These are phyloP conservation scores for Microtus richardsoni DNA, from an alignment of 2,113 vertebrate genomes.

Conservation along the genomic window DNA sequence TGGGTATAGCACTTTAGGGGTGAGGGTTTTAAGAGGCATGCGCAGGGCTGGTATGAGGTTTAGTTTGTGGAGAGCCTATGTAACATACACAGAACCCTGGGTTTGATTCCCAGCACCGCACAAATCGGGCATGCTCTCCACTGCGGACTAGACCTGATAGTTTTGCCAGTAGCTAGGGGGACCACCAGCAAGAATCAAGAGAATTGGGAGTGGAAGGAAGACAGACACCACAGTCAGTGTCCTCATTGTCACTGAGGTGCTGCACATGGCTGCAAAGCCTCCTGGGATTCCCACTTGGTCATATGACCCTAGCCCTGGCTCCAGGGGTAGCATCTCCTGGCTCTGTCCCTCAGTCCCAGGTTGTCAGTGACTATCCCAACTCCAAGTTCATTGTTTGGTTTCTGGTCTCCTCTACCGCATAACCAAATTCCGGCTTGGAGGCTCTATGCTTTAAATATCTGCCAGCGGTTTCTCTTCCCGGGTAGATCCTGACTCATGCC, in stretches of 20 bases:
- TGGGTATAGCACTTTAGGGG: neutral
- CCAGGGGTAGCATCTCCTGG: neutral
- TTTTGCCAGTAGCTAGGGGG: neutral
- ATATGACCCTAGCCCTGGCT: neutral
- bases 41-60: too few species aligned
- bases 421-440: neutral
- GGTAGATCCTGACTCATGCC: constrained; percentile 29
- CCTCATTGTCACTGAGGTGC: neutral
- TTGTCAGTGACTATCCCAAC: neutral
- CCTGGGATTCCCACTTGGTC: neutral
- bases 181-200: neutral
- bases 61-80: too few species aligned
- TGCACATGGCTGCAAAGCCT: neutral
- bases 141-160: too few species aligned
- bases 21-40: neutral
- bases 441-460: constrained; percentile 13
- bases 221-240: neutral
- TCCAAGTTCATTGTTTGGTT: neutral
- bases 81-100: fast-evolving
- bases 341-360: neutral
- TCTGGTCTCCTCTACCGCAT: neutral
- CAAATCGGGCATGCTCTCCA: neutral
- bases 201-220: neutral
- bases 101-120: neutral
- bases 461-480: neutral